A percentile compares a stretch with the other conserved stretches of the same genome.
Conservation (phyloP, 2,888 invertebrate genomes). For the Polymixis flavicincta region DNA sequence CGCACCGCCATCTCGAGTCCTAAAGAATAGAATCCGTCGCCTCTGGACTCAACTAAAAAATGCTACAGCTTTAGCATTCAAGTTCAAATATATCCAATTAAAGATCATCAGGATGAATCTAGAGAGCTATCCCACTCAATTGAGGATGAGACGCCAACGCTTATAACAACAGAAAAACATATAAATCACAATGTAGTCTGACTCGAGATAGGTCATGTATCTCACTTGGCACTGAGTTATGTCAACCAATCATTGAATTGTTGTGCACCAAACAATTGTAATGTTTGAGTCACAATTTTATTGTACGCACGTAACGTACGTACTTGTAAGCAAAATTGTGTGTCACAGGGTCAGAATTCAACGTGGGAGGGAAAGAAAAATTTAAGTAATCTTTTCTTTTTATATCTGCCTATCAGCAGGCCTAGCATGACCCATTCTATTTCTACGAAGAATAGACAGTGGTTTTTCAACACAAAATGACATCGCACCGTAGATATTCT, state of each 20-base stretch:
- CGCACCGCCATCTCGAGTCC: too few relatives aligned
- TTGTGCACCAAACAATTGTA: constrained; percentile 3
- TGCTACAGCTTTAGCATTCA: too few relatives aligned
- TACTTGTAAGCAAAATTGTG: background rate
- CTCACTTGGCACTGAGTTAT: background rate
- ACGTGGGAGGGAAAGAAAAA: background rate
- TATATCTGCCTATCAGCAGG: background rate
- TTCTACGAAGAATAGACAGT: too few relatives aligned
- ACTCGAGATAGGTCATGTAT: background rate
- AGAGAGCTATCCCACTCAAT: background rate
- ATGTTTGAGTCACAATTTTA: background rate
- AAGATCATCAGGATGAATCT: background rate
- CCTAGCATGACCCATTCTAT: too few relatives aligned
- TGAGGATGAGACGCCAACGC: background rate
- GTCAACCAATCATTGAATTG: background rate
- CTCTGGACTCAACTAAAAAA: too few relatives aligned
- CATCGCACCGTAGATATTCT: too few relatives aligned
- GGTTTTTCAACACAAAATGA: too few relatives aligned
- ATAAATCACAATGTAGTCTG: constrained; percentile 16
- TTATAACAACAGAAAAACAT: background rate
- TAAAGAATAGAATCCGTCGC: too few relatives aligned
- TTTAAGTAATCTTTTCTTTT: too few relatives aligned
- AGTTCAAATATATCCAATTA: too few relatives aligned
- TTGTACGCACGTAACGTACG: background rate
- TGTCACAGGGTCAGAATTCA: background rate